Conservation (phyloP, 2,113 vertebrate species). For the Chaetops frenatus region DNA sequence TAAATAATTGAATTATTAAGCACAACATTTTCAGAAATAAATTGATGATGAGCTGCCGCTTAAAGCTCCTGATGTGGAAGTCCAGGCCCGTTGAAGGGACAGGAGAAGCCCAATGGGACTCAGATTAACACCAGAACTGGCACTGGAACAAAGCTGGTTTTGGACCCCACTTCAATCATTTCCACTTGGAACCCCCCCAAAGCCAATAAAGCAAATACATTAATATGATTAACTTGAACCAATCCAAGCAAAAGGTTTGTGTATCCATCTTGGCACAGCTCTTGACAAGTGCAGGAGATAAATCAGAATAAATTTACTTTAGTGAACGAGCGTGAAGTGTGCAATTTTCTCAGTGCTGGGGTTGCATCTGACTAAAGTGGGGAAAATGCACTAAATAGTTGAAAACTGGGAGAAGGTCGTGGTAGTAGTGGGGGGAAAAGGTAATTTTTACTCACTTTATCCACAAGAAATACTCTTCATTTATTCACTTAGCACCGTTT, state of each 20-base stretch:
- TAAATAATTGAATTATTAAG: neutral
- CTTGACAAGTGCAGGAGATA: constrained; percentile 59
- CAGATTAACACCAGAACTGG: constrained; percentile 32
- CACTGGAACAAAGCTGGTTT: constrained; percentile 61
- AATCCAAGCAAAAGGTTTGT: constrained; percentile 68
- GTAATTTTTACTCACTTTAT: neutral
- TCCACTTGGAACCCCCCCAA: constrained; percentile 67
- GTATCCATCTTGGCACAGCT: constrained; percentile 66
- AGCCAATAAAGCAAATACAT: constrained; percentile 68
- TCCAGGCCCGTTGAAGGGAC: neutral
- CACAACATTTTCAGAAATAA: neutral
- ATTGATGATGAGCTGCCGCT: neutral
- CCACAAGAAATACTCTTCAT: neutral
- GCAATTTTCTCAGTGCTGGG: neutral
- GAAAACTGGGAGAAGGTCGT: neutral
- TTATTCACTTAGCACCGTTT: neutral
- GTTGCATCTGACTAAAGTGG: neutral
- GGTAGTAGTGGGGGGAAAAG: neutral
- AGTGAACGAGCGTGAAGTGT: neutral
- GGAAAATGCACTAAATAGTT: neutral
- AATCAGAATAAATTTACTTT: constrained; percentile 65
- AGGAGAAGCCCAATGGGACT: neutral
- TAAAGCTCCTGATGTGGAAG: neutral
- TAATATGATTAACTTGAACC: constrained; percentile 65
- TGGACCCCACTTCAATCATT: constrained; percentile 71